phyloP scores from a whole-genome alignment of 2,888 invertebrate species.

The Rhagium mordax region DNA sequence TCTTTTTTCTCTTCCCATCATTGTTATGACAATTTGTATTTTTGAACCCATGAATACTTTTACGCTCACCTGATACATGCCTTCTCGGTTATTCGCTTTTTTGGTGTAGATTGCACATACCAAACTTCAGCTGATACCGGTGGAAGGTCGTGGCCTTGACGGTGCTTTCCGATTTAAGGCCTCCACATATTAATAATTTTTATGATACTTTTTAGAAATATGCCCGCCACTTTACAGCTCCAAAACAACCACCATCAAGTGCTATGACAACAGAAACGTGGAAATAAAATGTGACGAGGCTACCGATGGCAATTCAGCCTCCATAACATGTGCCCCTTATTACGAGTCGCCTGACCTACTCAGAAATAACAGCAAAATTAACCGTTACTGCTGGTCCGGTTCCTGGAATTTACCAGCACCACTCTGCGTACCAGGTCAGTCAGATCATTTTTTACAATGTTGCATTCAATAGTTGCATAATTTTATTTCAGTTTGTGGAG shows the following conservation, averaged over 20 bases:
- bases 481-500: slow-evolving; percentile 62
- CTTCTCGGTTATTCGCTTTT: too few relatives aligned
- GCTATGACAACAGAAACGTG: slow-evolving; percentile 44
- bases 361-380: slow-evolving; percentile 1
- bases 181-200: too few relatives aligned
- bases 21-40: too few relatives aligned
- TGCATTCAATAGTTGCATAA: slow-evolving; percentile 1
- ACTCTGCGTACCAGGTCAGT: slow-evolving; percentile 61
- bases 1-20: too few relatives aligned
- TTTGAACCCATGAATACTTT: too few relatives aligned
- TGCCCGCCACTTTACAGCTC: slow-evolving; percentile 48
- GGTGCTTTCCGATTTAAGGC: too few relatives aligned
- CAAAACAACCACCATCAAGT: slow-evolving; percentile 45
- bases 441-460: slow-evolving; percentile 42
- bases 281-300: slow-evolving; percentile 55
- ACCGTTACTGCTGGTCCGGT: slow-evolving; percentile 52
- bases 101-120: too few relatives aligned
- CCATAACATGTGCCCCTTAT: slow-evolving; percentile 54
- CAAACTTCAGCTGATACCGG: too few relatives aligned
- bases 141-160: too few relatives aligned
- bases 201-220: slow-evolving; percentile 47
- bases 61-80: too few relatives aligned
- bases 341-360: slow-evolving; percentile 53
- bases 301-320: slow-evolving; percentile 54
- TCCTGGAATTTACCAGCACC: slow-evolving; percentile 55